These are phyloP conservation scores for Hylyphantes graminicola DNA, from an alignment of 1,140 invertebrate genomes.

Conservation along the genomic window DNA sequence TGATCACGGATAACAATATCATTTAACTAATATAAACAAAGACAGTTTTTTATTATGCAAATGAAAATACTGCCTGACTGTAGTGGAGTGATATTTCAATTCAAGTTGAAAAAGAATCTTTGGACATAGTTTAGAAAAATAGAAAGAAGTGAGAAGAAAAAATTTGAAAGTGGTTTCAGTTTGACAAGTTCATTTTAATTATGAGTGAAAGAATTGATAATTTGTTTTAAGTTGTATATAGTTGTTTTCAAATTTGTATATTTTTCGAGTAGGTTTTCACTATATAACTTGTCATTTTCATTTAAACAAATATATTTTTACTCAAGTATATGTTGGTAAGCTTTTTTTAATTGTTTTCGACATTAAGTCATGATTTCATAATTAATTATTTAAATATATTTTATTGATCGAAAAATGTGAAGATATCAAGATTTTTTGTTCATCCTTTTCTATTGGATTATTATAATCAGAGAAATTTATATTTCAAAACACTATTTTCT, in stretches of 20 bases:
- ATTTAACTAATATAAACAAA: not conserved
- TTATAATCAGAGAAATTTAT: no score
- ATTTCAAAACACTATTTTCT: no score
- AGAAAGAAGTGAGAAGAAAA: not conserved
- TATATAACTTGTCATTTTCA: no score
- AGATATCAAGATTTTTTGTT: no score
- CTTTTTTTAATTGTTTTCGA: no score
- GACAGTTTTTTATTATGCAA: conserved; percentile 9
- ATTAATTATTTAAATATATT: no score
- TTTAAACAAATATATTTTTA: no score
- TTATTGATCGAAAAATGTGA: no score
- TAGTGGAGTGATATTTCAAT: conserved; percentile 23
- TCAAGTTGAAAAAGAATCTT: conserved; percentile 4
- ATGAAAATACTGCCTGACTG: conserved; percentile 5
- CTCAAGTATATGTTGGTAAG: no score
- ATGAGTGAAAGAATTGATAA: not conserved
- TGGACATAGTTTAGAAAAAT: conserved; percentile 4
- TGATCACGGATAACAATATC: conserved; percentile 50
- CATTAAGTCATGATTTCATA: no score
- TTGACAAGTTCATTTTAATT: not conserved
- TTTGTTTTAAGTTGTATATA: not conserved
- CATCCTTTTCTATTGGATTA: no score
- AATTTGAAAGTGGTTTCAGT: conserved; percentile 3
- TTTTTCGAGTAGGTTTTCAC: not conserved
- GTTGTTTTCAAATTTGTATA: not conserved